Evolutionary conservation across 2,113 vertebrate species (phyloP), one percentile per base, ranked within the genome.

Genomic region (Muscicapa adusta): DNA sequence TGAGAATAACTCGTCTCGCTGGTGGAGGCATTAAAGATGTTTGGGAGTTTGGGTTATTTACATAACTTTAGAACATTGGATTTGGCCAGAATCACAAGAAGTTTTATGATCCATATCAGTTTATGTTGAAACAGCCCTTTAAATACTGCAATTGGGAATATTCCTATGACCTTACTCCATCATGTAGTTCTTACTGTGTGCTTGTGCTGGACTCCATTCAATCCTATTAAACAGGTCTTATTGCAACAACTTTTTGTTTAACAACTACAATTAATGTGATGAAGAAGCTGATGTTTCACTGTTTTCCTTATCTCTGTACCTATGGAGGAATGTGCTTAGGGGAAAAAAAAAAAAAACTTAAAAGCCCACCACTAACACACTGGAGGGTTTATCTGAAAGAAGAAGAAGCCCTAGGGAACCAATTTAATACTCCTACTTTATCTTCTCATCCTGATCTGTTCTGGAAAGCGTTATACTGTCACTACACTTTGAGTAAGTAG

Each of bases 311-410:
- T 54, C 38, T 87, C 88, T 82, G 14, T 67, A 89, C 11, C 11
- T 62, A 14, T 50, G 36, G 57, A 89, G 31, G 53, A 54, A 74
- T 71, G 91, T 76, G 23, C 65, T 73, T 28, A 3, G 16, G 36
- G 7, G 0, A 0, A 2, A 14, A 40, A 0, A 2, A 14, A 40
- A 36, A 45, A 33, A 20, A 6, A 4, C 12, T 33, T 11, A 79
- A 42, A 48, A 56, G 18, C 63, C 26, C 23, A n/a, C 40, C 28
- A 36, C 22, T 77, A n/a, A 38, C 5, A 65, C 7, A 20, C 13
- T 33, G 54, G 23, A 61, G 63, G 70, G 3, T 43, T 68, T 79
- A 25, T 42, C 34, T 79, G 85, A 81, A 67, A 74, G 51, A 94
- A 43, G 48, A 88, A 5, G 33, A 93, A 87, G 50, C 9, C 28